These are phyloP conservation scores for Xanthorhoe spadicearia DNA, from an alignment of 2,888 invertebrate species.

Conservation along the genomic window DNA sequence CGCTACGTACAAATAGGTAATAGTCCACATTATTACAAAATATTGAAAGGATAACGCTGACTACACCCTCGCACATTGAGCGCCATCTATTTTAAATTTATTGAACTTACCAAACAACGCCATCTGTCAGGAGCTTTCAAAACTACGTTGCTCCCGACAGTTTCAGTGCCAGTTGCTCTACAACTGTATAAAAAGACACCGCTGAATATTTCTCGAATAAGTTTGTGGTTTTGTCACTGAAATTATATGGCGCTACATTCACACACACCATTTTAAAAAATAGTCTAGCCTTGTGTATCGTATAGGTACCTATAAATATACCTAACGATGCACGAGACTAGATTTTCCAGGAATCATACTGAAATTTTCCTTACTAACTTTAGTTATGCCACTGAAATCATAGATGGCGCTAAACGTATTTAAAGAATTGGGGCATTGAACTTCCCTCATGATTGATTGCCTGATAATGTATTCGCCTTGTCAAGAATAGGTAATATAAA, in stretches of 20 bases:
- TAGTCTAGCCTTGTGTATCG: too few species aligned
- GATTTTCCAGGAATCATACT: neutral
- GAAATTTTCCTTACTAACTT: neutral
- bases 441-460: slow-evolving; percentile 24
- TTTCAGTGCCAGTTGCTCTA: neutral
- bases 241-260: slow-evolving; percentile 19
- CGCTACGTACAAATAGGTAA: too few species aligned
- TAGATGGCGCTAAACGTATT: slow-evolving; percentile 22
- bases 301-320: too few species aligned
- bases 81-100: neutral
- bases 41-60: neutral
- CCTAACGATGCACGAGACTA: too few species aligned
- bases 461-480: slow-evolving; percentile 17
- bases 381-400: slow-evolving; percentile 1
- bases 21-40: too few species aligned
- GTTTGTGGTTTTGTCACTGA: neutral
- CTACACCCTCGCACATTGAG: neutral
- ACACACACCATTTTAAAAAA: too few species aligned
- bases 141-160: neutral
- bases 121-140: neutral
- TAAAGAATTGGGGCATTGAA: slow-evolving; percentile 13
- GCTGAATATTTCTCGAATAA: too few species aligned
- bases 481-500: slow-evolving; percentile 12
- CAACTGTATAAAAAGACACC: too few species aligned
- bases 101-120: neutral